Percentiles rank a stretch among this genome's conserved stretches.
Evolutionary conservation across 2,113 vertebrate species (phyloP).

Genomic region (Heterochromis multidens): DNA sequence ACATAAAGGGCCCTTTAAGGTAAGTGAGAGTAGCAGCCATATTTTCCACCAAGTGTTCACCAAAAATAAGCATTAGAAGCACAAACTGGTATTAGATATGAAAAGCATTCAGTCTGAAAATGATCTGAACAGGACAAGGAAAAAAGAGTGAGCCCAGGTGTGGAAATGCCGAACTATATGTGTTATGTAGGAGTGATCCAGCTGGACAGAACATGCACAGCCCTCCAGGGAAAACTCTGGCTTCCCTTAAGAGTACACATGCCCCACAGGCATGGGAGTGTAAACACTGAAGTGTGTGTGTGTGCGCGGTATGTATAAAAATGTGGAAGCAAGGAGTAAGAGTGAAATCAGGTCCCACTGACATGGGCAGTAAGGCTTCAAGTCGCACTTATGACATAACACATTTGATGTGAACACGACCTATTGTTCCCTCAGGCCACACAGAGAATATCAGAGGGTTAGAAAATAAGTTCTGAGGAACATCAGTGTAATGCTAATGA

Average conservation of each 20-base stretch:
- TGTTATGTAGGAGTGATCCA: conserved; percentile 6
- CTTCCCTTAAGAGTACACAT: conserved; percentile 34
- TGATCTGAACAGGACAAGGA: neutral
- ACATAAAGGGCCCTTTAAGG: neutral
- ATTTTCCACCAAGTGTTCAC: neutral
- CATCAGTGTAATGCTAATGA: conserved; percentile 61
- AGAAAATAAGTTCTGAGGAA: conserved; percentile 49
- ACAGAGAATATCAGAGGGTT: conserved; percentile 39
- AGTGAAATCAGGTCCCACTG: conserved; percentile 29
- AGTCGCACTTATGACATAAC: conserved; percentile 66
- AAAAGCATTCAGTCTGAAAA: neutral
- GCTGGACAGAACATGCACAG: conserved; percentile 9
- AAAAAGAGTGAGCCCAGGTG: neutral
- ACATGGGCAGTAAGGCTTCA: conserved; percentile 46
- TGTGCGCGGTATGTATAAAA: conserved; percentile 11
- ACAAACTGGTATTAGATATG: neutral
- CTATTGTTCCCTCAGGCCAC: conserved; percentile 43
- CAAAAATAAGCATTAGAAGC: neutral
- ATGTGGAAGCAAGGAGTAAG: conserved; percentile 1
- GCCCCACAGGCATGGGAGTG: conserved; percentile 1
- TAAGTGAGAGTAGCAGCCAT: neutral
- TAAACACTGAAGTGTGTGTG: conserved; percentile 6
- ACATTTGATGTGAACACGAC: conserved; percentile 48
- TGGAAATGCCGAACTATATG: neutral
- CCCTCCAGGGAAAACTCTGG: neutral